Percentiles rank a stretch among this genome's conserved stretches.
Conservation (phyloP, 2,113 vertebrate species). For the Crotalus helleri region DNA sequence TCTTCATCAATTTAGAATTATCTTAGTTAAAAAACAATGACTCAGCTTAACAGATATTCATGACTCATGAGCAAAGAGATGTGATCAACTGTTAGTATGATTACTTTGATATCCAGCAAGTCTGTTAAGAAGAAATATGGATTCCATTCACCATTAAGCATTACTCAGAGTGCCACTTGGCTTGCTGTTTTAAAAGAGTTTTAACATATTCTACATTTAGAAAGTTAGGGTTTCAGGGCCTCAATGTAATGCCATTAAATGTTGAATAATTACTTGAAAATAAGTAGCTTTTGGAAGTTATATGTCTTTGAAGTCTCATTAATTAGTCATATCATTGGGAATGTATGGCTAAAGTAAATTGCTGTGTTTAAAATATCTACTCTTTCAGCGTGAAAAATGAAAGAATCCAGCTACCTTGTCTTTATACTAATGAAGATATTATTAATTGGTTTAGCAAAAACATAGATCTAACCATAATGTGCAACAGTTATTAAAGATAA, state of each 20-base stretch:
- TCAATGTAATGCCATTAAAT: constrained; percentile 74
- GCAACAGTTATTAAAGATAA: constrained; percentile 89
- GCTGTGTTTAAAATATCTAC: constrained; percentile 83
- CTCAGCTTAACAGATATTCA: constrained; percentile 33
- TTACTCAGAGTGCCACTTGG: constrained; percentile 52
- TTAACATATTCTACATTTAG: constrained; percentile 63
- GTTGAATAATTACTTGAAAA: constrained; percentile 77
- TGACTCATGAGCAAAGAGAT: constrained; percentile 31
- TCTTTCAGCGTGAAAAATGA: constrained; percentile 86
- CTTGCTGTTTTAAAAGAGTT: constrained; percentile 61
- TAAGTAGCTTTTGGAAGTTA: constrained; percentile 81
- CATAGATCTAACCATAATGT: constrained; percentile 87
- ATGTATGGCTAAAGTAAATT: constrained; percentile 85
- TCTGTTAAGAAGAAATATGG: constrained; percentile 61
- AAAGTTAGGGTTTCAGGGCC: constrained; percentile 61
- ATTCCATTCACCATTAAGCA: constrained; percentile 59
- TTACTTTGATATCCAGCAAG: constrained; percentile 63
- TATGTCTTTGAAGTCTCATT: constrained; percentile 81
- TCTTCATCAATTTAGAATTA: constrained; percentile 1
- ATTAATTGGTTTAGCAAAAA: constrained; percentile 89
- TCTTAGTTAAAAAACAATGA: constrained; percentile 12
- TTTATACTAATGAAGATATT: constrained; percentile 87
- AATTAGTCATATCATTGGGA: constrained; percentile 79
- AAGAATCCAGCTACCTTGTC: constrained; percentile 83
- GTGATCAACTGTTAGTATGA: constrained; percentile 38